phyloP scores from a whole-genome alignment of 1,140 invertebrate genomes.

The Eriosoma lanigerum region DNA sequence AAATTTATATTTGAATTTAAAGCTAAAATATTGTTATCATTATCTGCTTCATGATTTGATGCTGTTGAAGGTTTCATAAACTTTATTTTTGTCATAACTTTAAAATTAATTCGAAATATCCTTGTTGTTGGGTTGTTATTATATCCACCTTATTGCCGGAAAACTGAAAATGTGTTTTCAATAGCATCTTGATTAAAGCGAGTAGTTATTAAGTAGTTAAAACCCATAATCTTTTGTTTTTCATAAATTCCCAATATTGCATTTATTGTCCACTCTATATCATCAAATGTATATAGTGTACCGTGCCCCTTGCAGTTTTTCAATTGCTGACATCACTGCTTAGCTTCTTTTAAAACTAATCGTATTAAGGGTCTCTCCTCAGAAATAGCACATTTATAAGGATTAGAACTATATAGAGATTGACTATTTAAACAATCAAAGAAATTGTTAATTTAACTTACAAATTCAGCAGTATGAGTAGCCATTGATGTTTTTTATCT shows the following conservation, averaged over 20 bases:
- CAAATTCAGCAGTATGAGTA: not conserved
- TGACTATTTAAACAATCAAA: conserved; percentile 13
- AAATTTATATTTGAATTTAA: not conserved
- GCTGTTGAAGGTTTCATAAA: not conserved
- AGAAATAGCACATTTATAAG: conserved; percentile 5
- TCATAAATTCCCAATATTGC: not conserved
- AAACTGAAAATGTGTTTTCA: conserved; percentile 29
- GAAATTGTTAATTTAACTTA: not conserved
- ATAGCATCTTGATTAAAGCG: conserved; percentile 2
- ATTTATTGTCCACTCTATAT: not conserved
- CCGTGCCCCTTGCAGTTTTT: not conserved
- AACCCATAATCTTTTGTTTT: not conserved
- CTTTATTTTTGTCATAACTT: not conserved
- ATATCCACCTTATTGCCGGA: not conserved
- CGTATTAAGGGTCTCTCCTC: not conserved
- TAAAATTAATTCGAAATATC: not conserved
- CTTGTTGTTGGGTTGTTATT: conserved; percentile 4
- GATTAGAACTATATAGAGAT: conserved; percentile 8
- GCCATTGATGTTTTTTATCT: conserved; percentile 1
- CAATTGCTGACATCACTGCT: not conserved
- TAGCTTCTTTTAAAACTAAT: not conserved
- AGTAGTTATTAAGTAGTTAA: not conserved
- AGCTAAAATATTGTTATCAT: not conserved
- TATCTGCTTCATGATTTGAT: not conserved
- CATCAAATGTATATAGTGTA: not conserved